phyloP scores from a whole-genome alignment of 1,140 invertebrate genomes.

The Dysdera silvatica region DNA sequence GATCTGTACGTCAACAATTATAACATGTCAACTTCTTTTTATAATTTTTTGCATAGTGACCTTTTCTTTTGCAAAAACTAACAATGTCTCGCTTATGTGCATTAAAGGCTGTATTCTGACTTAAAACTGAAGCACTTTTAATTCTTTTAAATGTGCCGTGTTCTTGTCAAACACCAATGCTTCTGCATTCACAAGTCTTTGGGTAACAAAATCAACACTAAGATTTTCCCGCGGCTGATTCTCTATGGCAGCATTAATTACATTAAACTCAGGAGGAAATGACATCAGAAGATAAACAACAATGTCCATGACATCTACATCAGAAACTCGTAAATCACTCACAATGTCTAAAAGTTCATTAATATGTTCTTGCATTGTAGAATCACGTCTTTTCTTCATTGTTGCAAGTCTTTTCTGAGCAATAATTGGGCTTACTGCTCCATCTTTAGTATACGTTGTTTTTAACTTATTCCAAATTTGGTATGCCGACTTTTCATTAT shows the following conservation, averaged over 20 bases:
- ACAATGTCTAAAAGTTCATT: constrained; percentile 4
- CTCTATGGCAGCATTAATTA: not conserved
- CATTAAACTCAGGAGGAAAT: not conserved
- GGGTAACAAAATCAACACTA: not conserved
- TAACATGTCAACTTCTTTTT: not conserved
- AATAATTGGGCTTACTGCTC: constrained; percentile 4
- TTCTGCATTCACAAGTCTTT: not conserved
- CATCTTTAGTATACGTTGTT: not conserved
- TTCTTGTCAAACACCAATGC: too few relatives aligned
- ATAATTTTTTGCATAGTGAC: not conserved
- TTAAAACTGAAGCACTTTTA: too few relatives aligned
- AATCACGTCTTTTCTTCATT: constrained; percentile 5
- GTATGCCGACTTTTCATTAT: not conserved
- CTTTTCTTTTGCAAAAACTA: not conserved
- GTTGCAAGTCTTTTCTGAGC: constrained; percentile 1
- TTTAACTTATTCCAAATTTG: not conserved
- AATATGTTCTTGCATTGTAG: constrained; percentile 8
- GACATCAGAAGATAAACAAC: not conserved
- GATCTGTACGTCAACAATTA: not conserved
- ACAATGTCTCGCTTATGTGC: not conserved
- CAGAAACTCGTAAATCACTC: constrained; percentile 1
- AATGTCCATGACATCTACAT: not conserved
- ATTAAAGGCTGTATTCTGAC: not conserved
- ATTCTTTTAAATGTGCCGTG: too few relatives aligned
- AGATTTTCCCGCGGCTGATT: not conserved